Evolutionary conservation across 2,888 invertebrate species (phyloP).

Genomic region (Philereme vetulata): DNA sequence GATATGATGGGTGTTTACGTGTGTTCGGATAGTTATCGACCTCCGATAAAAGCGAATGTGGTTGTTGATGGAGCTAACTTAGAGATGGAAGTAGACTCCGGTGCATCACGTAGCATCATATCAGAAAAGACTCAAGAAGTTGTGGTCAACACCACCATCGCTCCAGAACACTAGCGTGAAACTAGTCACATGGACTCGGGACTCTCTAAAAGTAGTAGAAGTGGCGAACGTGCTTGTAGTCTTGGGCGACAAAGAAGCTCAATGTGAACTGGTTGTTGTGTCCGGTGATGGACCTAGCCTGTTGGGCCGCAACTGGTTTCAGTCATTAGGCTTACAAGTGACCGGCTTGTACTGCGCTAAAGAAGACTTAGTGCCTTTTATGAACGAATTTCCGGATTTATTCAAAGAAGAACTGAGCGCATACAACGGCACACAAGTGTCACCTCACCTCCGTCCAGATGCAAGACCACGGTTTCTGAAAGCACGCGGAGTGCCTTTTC

Average conservation of each 20-base stretch:
- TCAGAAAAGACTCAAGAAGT: too few species aligned
- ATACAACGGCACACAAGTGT: background rate
- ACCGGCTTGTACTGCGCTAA: background rate
- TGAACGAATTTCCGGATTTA: background rate
- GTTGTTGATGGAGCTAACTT: too few species aligned
- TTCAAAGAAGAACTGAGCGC: background rate
- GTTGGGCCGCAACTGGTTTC: background rate
- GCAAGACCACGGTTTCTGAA: slow-evolving; percentile 22
- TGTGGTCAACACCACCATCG: too few species aligned
- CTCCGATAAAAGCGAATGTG: too few species aligned
- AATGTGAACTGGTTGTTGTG: background rate
- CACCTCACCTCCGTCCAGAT: background rate
- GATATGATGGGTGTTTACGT: too few species aligned
- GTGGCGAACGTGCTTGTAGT: too few species aligned
- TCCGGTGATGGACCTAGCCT: background rate
- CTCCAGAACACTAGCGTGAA: too few species aligned
- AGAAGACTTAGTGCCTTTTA: background rate
- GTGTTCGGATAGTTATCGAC: too few species aligned
- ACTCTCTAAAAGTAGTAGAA: background rate
- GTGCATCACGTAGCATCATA: too few species aligned
- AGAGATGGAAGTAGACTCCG: too few species aligned
- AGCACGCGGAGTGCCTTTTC: slow-evolving; percentile 30
- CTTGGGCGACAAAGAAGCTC: too few species aligned
- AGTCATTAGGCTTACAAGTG: background rate
- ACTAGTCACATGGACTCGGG: too few species aligned